Evolutionary conservation across 2,888 invertebrate genomes (phyloP), one percentile per base, ranked within the genome.

Genomic region (Odontomyia ornata): DNA sequence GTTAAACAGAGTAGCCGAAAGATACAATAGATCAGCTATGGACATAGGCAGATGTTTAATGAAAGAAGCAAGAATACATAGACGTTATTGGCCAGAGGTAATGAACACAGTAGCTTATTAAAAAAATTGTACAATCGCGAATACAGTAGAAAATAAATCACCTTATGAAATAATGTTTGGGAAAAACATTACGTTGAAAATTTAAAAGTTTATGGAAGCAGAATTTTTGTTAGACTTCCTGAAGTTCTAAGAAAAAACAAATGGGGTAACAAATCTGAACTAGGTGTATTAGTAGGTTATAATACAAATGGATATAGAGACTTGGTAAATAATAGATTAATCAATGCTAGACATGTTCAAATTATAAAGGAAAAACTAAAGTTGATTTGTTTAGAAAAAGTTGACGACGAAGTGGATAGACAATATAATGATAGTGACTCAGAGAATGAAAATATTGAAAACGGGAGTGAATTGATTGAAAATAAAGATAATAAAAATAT

Each of bases 1-100:
- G 72, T 75, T 80, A 25, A 82, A 81, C 64, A 80, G 81, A 57
- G 79, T 78, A 43, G 82, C 79, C 25, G 80, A 81, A 76, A 79
- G 80, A 57, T 80, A 76, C 47, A 81, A 81, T 64, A 77, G 80
- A 65, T 60, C 79, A 52, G 28, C 79, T n/a, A 80, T 81, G 80
- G 52, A 75, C 18, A 73, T 80, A 64, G 52, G 76, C 18, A 73
- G 80, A 64, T 81, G 80, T 77, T 76, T 81, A 62, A 67, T 81
- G 72, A 18, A 65, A 47, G 81, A 81, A 76, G 79, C 81, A 27
- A 79, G 77, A 67, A 69, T 82, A 9, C 7, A 64, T 36, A 69
- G 46, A 18, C 76, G 23, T 23, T 77, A 46, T 77, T 79, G 79
- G 79, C 77, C 77, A 27, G 77, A 79, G 28, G 77, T 76, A 36